Base-by-base conservation (phyloP, 2,113 vertebrate species). In the Nycticorax nycticorax region DNA sequence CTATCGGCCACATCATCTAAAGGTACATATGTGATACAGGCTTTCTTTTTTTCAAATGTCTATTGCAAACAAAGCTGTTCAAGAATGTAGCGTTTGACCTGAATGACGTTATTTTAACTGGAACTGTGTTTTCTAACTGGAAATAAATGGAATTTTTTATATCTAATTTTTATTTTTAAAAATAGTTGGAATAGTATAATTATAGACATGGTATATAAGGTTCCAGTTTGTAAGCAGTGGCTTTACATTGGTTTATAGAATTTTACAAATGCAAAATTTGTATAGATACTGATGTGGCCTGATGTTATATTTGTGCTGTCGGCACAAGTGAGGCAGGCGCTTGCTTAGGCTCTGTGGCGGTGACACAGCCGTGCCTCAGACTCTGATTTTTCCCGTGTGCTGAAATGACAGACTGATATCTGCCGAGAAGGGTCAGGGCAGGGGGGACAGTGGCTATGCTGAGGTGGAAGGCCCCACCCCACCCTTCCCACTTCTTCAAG, bases 381-480 rank as follows among this genome's bases (percentile, higher is more conserved):
- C 23, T 35, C 17, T 20, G 4, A 6, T 56, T 80, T 93, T 57
- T 77, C 27, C 32, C 4, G 1, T 27, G 3, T 45, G 27, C 16
- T 85, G 21, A 24, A 76, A 76, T 28, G 57, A 45, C 7, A 79
- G 63, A 10, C 6, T 69, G 11, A 18, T 57, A 27, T 41, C 23
- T 52, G 13, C 27, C 23, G 14, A 20, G 20, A 66, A 66, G 9
- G 6, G 24, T 4, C 10, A 19, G 26, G n/a, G 24, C 4, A 45
- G 43, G 6, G 33, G 10, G 4, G 6, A 32, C 20, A 66, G 27
- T 10, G 41, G 14, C 12, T 66, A 14, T 9, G 4, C 22, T 24
- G 32, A 5, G 8, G 8, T 47, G 18, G 1, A 4, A 35, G 33
- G 8, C 3, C 6, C 3, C 16, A 77, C 2, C 5, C 3, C 3